A percentile compares a stretch with the other conserved stretches of the same genome.
Evolutionary conservation across 2,113 vertebrate genomes (phyloP).

Genomic region (Saguinus imperator): DNA sequence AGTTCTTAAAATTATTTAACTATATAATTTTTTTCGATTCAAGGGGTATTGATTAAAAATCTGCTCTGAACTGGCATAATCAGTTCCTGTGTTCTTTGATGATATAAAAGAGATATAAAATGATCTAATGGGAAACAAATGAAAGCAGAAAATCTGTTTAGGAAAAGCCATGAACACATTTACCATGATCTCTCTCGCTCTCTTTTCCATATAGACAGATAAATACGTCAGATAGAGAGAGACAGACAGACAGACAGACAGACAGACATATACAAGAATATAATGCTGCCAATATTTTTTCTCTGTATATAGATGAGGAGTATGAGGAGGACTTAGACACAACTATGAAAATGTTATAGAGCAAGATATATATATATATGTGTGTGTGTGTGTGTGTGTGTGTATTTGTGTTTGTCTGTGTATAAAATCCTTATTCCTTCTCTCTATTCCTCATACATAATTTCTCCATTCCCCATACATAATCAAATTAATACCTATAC

Average conservation of each 20-base stretch:
- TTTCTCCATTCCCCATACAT: background rate
- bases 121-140: background rate
- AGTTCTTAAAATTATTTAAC: background rate
- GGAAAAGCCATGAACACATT: background rate
- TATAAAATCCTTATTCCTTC: too few species aligned
- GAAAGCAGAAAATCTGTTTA: background rate
- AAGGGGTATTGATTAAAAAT: background rate
- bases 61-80: background rate
- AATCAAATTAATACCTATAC: background rate
- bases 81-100: background rate
- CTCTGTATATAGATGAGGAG: background rate
- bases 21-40: background rate
- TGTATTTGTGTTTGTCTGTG: too few species aligned
- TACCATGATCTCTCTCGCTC: background rate
- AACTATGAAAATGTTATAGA: background rate
- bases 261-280: too few species aligned
- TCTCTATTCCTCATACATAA: too few species aligned
- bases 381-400: too few species aligned
- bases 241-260: too few species aligned
- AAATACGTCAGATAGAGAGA: too few species aligned
- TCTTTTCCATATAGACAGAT: background rate
- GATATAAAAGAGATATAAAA: background rate
- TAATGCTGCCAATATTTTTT: too few species aligned
- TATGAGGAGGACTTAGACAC: background rate
- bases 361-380: background rate